Percentiles rank a stretch among this genome's conserved stretches.
phyloP scores from a whole-genome alignment of 2,888 invertebrate species.

The Notodromas monacha region DNA sequence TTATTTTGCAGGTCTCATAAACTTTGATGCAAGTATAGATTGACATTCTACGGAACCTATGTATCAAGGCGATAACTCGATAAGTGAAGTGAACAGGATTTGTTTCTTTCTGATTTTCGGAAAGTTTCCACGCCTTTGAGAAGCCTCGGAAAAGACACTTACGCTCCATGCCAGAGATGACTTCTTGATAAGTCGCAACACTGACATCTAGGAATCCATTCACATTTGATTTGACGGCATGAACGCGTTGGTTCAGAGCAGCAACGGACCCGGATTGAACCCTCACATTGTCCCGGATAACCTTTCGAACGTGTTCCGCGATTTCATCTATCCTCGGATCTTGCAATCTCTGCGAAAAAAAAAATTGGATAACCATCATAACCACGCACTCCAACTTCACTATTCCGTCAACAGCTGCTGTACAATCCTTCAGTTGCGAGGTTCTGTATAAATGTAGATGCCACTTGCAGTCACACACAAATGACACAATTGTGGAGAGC shows the following conservation, averaged over 20 bases:
- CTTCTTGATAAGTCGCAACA: conserved; percentile 47
- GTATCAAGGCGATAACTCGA: too few species aligned
- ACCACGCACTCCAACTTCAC: not conserved
- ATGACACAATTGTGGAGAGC: too few species aligned
- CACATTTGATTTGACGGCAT: conserved; percentile 39
- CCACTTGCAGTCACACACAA: too few species aligned
- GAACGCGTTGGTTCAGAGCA: conserved; percentile 29
- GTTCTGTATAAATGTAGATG: too few species aligned
- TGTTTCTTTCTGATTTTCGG: too few species aligned
- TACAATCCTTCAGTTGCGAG: too few species aligned
- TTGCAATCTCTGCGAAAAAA: conserved; percentile 15
- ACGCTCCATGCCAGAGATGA: conserved; percentile 42
- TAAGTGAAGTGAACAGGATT: too few species aligned
- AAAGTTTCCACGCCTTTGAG: too few species aligned
- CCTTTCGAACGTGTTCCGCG: conserved; percentile 19
- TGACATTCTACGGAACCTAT: too few species aligned
- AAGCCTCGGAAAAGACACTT: conserved; percentile 9
- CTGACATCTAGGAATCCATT: conserved; percentile 49
- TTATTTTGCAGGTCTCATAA: too few species aligned
- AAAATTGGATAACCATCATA: not conserved
- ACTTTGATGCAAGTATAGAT: too few species aligned
- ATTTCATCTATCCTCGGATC: conserved; percentile 20
- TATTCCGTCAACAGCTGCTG: too few species aligned
- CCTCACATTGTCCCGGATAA: conserved; percentile 24
- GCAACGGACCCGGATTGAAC: conserved; percentile 21